Conservation (phyloP, 2,888 invertebrate genomes). For the Hydrotaea cyrtoneurina region DNA sequence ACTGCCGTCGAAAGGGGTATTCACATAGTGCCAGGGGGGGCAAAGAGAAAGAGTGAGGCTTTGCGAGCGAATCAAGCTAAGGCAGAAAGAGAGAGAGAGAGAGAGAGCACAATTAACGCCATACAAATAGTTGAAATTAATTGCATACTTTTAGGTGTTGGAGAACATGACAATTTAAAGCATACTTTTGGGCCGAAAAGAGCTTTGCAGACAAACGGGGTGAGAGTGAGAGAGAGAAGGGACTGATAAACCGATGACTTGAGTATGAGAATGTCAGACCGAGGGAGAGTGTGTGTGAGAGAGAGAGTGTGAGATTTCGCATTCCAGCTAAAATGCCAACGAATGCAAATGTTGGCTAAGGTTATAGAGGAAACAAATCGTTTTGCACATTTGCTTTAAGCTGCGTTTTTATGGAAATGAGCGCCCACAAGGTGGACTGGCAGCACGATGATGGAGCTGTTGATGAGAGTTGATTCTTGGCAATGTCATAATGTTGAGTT, state of each 20-base stretch:
- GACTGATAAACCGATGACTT: not conserved
- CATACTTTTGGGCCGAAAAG: conserved; percentile 35
- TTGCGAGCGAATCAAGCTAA: no score
- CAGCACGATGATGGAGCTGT: not conserved
- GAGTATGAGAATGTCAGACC: no score
- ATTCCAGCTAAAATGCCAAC: not conserved
- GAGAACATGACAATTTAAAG: conserved; percentile 31
- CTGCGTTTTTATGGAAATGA: not conserved
- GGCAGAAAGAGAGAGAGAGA: not conserved
- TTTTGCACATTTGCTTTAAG: not conserved
- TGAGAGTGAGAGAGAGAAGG: not conserved
- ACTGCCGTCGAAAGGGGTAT: no score
- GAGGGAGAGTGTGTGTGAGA: no score
- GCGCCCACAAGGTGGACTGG: not conserved
- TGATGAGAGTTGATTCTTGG: not conserved
- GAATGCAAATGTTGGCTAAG: not conserved
- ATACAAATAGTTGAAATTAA: conserved; percentile 31
- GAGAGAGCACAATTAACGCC: no score
- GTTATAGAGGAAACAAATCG: not conserved
- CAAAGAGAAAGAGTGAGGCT: no score
- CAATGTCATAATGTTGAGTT: conserved; percentile 7
- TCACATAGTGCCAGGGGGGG: no score
- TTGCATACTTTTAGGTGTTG: conserved; percentile 58
- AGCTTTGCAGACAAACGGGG: not conserved
- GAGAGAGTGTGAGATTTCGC: no score